Evolutionary conservation across 2,113 vertebrate species (phyloP), one percentile per base, ranked within the genome.

Genomic region (Ciconia stormi): DNA sequence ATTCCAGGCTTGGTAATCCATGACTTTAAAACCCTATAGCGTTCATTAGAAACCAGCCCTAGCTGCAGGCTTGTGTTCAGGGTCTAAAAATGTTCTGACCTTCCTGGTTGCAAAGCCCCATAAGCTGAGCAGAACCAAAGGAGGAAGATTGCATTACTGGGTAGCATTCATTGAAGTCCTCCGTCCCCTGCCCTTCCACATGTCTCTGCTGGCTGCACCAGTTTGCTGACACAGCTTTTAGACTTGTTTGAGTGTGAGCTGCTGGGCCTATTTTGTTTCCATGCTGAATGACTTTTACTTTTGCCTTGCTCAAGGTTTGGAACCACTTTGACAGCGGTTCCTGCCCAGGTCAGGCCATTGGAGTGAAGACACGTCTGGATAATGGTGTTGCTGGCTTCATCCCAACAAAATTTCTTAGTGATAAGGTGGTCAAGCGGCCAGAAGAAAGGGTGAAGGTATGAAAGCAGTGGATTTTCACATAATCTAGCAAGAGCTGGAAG

Each of bases 281-380:
- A 23, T 18, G n/a, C 65, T 70, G 86, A 95, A 49, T 71, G 63
- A 85, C 84, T 91, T 82, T 63, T 88, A 3, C 26, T 89, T 65
- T 72, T 78, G 66, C 32, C 40, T 61, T 56, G 13, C 34, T 97
- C 44, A 85, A 99, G 99, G 99, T 99, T 84, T 99, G 99, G 99
- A 99, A 99, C 97, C 99, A 99, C 97, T 99, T 99, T 96, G 99
- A 99, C 97, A 99, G 99, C 2, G 99, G 99, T 53, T 99, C 99
- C 2, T 99, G 99, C 97, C 99, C 99, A 6, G 99, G 99, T 85
- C 99, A 99, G 95, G 99, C 99, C 92, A 99, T 99, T 22, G 99
- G 99, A 40, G 99, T 99, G 91, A 99, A 99, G 96, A 98, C 98
- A 17, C 98, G 99, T 34, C 97, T 99, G 95, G 99, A 99, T 97